Conservation (phyloP, 2,888 invertebrate genomes). For the Ophion ventricosus region DNA sequence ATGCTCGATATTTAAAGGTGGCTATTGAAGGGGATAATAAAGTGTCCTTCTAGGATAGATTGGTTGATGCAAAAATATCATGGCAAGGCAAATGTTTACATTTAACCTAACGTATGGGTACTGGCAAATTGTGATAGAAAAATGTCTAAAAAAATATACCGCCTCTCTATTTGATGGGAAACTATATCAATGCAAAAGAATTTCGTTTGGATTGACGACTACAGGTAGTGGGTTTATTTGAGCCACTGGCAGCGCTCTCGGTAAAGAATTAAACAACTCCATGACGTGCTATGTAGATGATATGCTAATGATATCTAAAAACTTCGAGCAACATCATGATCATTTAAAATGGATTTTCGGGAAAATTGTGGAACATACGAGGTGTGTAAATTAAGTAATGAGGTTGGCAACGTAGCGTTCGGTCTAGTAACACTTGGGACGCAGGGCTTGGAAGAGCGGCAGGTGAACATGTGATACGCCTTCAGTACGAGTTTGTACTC, state of each 20-base stretch:
- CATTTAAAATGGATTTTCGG: slow-evolving; percentile 68
- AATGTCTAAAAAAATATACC: slow-evolving; percentile 55
- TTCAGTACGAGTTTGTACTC: no score
- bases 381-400: no score
- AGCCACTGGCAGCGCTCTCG: slow-evolving; percentile 59
- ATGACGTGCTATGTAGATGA: slow-evolving; percentile 74
- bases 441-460: no score
- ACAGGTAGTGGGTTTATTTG: slow-evolving; percentile 68
- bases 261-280: slow-evolving; percentile 70
- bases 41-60: slow-evolving; percentile 34
- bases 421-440: no score
- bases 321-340: slow-evolving; percentile 68
- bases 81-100: slow-evolving; percentile 23
- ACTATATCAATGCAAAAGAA: slow-evolving; percentile 70
- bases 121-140: slow-evolving; percentile 28
- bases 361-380: slow-evolving; percentile 59
- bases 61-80: slow-evolving; percentile 52
- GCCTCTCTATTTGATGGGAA: slow-evolving; percentile 67
- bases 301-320: slow-evolving; percentile 70
- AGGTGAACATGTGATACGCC: no score
- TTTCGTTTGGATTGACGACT: slow-evolving; percentile 74
- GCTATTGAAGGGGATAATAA: slow-evolving; percentile 37
- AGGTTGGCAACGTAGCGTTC: no score
- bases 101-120: slow-evolving; percentile 35
- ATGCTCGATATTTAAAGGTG: slow-evolving; percentile 46